phyloP scores from a whole-genome alignment of 2,888 invertebrate genomes.

The Archips xylosteana region DNA sequence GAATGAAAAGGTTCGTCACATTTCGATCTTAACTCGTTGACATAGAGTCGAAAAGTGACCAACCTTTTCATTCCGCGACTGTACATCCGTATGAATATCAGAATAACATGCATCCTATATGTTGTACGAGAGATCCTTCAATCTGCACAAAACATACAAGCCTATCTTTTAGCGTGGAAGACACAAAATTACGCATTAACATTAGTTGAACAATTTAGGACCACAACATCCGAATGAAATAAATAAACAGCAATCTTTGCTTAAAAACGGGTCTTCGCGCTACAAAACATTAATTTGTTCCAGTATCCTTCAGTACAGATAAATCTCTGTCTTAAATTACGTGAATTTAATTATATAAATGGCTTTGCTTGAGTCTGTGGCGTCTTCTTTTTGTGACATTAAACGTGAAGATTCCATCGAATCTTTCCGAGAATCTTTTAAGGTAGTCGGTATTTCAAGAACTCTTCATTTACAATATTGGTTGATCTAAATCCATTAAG shows the following conservation, averaged over 20 bases:
- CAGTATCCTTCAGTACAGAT: conserved; percentile 36
- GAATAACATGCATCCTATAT: too few species aligned
- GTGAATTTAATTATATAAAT: conserved; percentile 52
- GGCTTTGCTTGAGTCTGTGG: conserved; percentile 49
- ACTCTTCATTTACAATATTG: conserved; percentile 9
- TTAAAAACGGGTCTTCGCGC: neutral
- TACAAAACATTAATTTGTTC: conserved; percentile 25
- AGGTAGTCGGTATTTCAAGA: neutral
- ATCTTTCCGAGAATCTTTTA: conserved; percentile 6
- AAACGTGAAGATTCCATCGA: conserved; percentile 31
- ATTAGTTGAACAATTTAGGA: too few species aligned
- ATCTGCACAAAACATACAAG: too few species aligned
- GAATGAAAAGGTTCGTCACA: too few species aligned
- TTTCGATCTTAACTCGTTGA: too few species aligned
- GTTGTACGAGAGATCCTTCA: too few species aligned
- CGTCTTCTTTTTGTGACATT: conserved; percentile 42
- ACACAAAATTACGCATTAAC: too few species aligned
- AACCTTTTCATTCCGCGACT: too few species aligned
- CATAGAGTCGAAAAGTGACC: too few species aligned
- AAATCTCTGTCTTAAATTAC: conserved; percentile 47
- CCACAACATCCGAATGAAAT: neutral
- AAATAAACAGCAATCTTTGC: neutral
- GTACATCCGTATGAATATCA: too few species aligned
- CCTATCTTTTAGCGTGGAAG: too few species aligned
- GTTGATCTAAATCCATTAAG: conserved; percentile 4